Conservation (phyloP, 2,797 vertebrate genomes). For the Paramormyrops hopkinsi region DNA sequence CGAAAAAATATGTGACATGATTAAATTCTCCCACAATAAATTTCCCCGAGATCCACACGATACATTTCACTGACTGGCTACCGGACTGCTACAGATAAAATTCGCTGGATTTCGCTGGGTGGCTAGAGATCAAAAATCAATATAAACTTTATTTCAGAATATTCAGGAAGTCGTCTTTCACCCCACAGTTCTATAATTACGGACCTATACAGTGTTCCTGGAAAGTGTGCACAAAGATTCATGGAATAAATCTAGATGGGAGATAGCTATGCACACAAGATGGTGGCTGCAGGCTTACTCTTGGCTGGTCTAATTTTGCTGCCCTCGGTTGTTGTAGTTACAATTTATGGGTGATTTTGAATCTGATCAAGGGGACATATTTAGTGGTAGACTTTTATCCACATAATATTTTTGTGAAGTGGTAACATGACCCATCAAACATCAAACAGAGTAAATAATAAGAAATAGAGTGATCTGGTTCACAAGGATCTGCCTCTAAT, state of each 20-base stretch:
- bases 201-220: neutral
- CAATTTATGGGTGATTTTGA: neutral
- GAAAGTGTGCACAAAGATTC: neutral
- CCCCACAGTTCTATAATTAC: neutral
- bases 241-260: neutral
- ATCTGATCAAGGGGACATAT: neutral
- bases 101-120: neutral
- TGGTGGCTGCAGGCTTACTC: neutral
- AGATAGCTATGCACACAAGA: neutral
- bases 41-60: neutral
- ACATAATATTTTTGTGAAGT: neutral
- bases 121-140: neutral
- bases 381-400: neutral
- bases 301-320: neutral
- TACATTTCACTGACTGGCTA: neutral
- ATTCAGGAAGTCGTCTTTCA: neutral
- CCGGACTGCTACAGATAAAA: neutral
- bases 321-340: neutral
- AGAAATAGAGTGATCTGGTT: neutral
- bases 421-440: neutral
- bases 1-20: neutral
- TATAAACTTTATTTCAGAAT: neutral
- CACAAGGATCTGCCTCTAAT: neutral
- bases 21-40: neutral
- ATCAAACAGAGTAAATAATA: neutral